Conservation (phyloP, 2,113 vertebrate species). For the Heteronetta atricapilla region DNA sequence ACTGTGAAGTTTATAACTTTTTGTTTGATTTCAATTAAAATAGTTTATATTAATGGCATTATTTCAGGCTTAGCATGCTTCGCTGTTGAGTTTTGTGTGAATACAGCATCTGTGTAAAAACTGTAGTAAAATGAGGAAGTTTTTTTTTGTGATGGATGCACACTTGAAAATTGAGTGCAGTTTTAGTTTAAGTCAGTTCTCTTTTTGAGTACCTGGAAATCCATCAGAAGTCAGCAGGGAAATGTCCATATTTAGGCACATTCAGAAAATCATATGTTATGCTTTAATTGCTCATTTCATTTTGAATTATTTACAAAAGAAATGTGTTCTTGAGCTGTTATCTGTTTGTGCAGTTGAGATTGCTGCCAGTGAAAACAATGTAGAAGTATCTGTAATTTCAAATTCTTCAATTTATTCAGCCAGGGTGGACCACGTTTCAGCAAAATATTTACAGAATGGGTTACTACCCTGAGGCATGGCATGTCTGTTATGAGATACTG, state of each 20-base stretch:
- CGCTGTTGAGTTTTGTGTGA: background rate
- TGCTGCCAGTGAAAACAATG: background rate
- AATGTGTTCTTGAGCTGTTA: background rate
- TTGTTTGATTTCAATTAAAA: background rate
- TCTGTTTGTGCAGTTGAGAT: background rate
- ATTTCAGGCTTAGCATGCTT: background rate
- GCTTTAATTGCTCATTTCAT: background rate
- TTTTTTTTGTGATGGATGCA: background rate
- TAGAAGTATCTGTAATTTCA: background rate
- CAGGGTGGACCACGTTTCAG: background rate
- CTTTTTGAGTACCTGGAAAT: background rate
- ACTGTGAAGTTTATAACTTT: background rate
- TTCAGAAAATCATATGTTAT: background rate
- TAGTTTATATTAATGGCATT: background rate
- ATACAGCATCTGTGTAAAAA: background rate
- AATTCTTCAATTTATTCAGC: background rate
- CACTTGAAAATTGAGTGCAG: background rate
- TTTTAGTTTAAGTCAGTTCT: background rate
- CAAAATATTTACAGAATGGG: conserved; percentile 1
- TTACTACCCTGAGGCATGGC: background rate
- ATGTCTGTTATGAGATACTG: background rate
- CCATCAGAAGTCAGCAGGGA: background rate
- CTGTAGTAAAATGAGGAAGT: background rate
- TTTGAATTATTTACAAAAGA: background rate
- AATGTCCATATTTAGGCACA: background rate